Conservation (phyloP, 1,140 invertebrate species). For the Drosophila nebulosa region DNA sequence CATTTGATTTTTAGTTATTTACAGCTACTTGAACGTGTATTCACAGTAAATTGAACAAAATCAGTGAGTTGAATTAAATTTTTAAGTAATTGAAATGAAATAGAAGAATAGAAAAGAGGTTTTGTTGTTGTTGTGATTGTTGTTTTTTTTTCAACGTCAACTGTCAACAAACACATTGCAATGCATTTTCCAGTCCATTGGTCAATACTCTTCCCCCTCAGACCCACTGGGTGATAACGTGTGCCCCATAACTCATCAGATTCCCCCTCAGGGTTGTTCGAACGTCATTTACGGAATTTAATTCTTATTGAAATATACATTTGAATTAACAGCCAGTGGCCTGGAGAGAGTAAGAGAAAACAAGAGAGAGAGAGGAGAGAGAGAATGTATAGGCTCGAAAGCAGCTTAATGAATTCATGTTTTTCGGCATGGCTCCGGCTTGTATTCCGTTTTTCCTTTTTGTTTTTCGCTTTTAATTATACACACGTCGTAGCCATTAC, state of each 20-base stretch:
- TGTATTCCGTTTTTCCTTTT: constrained; percentile 7
- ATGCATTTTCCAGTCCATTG: not conserved
- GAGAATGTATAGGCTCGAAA: constrained; percentile 2
- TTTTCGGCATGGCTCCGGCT: constrained; percentile 31
- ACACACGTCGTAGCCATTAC: constrained; percentile 75
- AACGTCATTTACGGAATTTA: constrained; percentile 66
- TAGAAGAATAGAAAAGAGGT: not conserved
- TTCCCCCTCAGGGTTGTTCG: constrained; percentile 31
- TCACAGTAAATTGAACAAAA: not conserved
- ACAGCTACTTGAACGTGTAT: not conserved
- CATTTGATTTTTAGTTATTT: not conserved
- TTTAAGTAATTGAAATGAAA: not conserved
- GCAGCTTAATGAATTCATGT: constrained; percentile 73
- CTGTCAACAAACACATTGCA: not conserved
- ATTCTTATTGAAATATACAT: constrained; percentile 67
- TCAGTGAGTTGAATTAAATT: not conserved
- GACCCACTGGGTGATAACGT: not conserved
- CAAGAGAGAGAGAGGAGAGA: too few species aligned
- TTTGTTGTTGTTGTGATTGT: not conserved
- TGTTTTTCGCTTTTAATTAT: constrained; percentile 65
- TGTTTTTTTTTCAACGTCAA: not conserved
- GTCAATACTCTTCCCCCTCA: constrained; percentile 13
- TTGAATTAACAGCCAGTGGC: constrained; percentile 44
- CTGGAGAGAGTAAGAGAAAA: not conserved
- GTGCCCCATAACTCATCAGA: not conserved